phyloP scores from a whole-genome alignment of 2,113 vertebrate species.

The Muntiacus reevesi region DNA sequence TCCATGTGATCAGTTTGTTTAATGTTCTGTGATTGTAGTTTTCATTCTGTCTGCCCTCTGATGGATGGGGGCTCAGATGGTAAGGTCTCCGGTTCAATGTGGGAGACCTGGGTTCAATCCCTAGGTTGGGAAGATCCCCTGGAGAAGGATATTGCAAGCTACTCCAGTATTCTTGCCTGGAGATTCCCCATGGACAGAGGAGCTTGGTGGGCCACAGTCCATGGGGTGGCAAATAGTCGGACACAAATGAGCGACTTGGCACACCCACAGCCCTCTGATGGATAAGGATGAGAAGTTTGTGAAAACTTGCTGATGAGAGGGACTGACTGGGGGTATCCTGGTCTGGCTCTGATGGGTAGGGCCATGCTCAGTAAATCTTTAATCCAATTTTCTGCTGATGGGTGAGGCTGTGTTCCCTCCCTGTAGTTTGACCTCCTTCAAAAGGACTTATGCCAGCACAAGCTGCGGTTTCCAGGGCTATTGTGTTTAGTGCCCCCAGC shows the following conservation, averaged over 20 bases:
- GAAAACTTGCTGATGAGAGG: background rate
- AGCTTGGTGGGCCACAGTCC: background rate
- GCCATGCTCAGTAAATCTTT: background rate
- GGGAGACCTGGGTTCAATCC: background rate
- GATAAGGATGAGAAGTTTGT: background rate
- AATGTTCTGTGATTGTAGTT: background rate
- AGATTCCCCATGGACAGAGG: background rate
- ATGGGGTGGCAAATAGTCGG: background rate
- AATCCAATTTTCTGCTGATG: background rate
- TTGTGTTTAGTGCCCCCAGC: background rate
- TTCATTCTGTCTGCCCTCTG: background rate
- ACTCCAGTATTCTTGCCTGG: background rate
- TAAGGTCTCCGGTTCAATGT: background rate
- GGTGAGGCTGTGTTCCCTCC: background rate
- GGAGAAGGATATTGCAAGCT: background rate
- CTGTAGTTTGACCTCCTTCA: background rate
- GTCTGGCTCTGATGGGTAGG: background rate
- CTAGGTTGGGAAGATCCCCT: background rate
- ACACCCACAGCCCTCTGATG: background rate
- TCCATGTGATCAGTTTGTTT: background rate
- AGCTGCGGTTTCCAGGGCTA: background rate
- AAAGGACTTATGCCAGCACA: background rate
- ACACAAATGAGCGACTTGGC: accelerated
- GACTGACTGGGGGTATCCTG: background rate
- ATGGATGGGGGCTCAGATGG: background rate